Evolutionary conservation across 1,140 invertebrate genomes (phyloP), one percentile per base, ranked within the genome.

Genomic region (Macrocentrus cingulum): DNA sequence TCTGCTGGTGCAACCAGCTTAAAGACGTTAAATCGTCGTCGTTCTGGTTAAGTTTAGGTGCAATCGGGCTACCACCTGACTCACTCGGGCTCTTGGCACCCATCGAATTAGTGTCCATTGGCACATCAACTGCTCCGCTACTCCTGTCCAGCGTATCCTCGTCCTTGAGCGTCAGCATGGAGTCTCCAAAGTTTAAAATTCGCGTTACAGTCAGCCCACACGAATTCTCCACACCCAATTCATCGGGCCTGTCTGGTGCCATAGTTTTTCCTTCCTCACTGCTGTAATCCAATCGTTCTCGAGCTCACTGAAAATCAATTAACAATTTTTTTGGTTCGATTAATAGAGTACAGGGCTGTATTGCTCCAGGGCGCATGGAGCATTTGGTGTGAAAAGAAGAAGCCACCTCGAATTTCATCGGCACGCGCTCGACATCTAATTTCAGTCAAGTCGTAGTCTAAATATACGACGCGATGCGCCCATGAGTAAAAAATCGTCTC

Each of bases 11-110:
- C 7, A 97, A 79, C 94, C 94, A 97, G 45, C 90, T 86, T 1
- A 97, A 80, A 56, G 90, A 90, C 1, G 92, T 95, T 22, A 97
- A 81, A 68, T 97, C 94, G 65, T 94, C 91, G 69, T 94, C 92
- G 42, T 70, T 67, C 52, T 75, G 66, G 60, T 50, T 65, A 34
- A 66, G 70, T 49, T 23, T 74, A 60, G 18, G 42, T 66, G 39
- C 60, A 66, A 36, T 54, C n/a, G 34, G 6, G 11, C 1, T 55
- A 9, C 15, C 66, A 9, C 15, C 66, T 48, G 42, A 44, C 48
- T 61, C 67, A 58, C 2, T 66, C 59, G 18, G 64, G 57, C 58
- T 65, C 55, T 46, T 66, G 20, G 46, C 55, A 37, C 29, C 23
- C 60, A 25, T 65, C 60, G 64, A 65, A 60, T 42, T 63, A 19